Percentiles rank a stretch among this genome's conserved stretches.
phyloP scores from a whole-genome alignment of 2,888 invertebrate species.

The Litoditis marina region DNA sequence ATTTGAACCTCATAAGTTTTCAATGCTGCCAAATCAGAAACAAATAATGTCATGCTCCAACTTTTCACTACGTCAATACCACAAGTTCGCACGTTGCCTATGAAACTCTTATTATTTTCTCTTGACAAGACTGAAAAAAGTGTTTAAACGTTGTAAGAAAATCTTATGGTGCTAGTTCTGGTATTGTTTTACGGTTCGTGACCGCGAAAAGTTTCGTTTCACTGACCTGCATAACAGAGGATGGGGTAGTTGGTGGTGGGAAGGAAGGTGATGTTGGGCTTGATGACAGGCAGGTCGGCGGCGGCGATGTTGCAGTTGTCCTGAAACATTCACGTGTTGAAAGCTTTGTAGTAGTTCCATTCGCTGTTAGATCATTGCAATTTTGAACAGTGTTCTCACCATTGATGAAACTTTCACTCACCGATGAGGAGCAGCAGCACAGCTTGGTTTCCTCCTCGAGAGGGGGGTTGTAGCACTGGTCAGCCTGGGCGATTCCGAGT shows the following conservation, averaged over 20 bases:
- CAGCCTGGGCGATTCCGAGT: slow-evolving; percentile 32
- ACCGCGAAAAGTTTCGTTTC: too few relatives aligned
- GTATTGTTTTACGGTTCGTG: background rate
- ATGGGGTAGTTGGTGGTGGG: slow-evolving; percentile 39
- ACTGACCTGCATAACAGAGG: slow-evolving; percentile 34
- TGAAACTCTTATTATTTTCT: background rate
- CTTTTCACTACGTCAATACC: too few relatives aligned
- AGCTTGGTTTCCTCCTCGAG: slow-evolving; percentile 34
- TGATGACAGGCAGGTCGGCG: slow-evolving; percentile 21
- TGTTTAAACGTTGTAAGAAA: background rate
- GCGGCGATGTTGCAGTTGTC: slow-evolving; percentile 39
- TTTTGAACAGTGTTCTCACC: background rate
- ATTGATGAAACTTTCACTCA: too few relatives aligned
- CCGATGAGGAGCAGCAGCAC: slow-evolving; percentile 33
- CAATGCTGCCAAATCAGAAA: too few relatives aligned
- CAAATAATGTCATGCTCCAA: too few relatives aligned
- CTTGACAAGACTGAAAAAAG: background rate
- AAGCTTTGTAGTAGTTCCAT: too few relatives aligned
- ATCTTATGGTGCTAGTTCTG: background rate
- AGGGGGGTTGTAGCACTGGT: slow-evolving; percentile 37
- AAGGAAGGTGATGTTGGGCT: slow-evolving; percentile 24
- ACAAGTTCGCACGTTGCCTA: background rate
- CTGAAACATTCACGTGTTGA: too few relatives aligned
- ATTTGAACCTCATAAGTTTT: background rate
- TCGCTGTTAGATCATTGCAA: background rate